These are phyloP conservation scores for Theretra japonica DNA, from an alignment of 2,888 invertebrate species.

Conservation along the genomic window DNA sequence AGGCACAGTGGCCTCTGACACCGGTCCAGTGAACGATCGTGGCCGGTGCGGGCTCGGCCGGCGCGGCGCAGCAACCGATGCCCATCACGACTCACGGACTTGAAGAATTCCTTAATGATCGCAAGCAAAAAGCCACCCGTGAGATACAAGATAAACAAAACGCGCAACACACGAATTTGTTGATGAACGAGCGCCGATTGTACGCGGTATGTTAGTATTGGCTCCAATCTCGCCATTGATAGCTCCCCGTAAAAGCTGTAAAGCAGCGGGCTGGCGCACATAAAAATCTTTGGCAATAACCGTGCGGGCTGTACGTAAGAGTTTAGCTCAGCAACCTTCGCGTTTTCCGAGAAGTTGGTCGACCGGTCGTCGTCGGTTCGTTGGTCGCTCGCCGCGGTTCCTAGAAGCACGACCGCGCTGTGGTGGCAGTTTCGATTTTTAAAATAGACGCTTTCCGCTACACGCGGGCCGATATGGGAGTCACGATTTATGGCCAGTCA, in stretches of 20 bases:
- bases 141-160: conserved; percentile 54
- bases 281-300: conserved; percentile 70
- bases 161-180: conserved; percentile 44
- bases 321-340: conserved; percentile 73
- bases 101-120: conserved; percentile 58
- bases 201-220: conserved; percentile 47
- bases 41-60: conserved; percentile 28
- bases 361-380: conserved; percentile 59
- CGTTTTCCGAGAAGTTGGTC: conserved; percentile 70
- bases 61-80: conserved; percentile 48
- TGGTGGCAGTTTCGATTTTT: conserved; percentile 72
- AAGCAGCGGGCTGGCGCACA: conserved; percentile 48
- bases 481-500: conserved; percentile 67
- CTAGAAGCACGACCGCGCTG: conserved; percentile 62
- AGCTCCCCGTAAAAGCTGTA: conserved; percentile 55
- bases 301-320: conserved; percentile 66
- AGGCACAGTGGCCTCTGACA: conserved; percentile 49
- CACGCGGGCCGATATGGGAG: conserved; percentile 55
- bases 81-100: conserved; percentile 50
- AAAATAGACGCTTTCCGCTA: conserved; percentile 78
- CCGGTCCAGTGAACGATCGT: conserved; percentile 32
- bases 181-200: conserved; percentile 41
- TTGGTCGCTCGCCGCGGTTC: conserved; percentile 60
- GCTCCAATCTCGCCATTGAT: conserved; percentile 57
- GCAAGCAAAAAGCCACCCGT: conserved; percentile 48